These are phyloP conservation scores for Perccottus glenii DNA, from an alignment of 2,113 vertebrate species.

Conservation along the genomic window DNA sequence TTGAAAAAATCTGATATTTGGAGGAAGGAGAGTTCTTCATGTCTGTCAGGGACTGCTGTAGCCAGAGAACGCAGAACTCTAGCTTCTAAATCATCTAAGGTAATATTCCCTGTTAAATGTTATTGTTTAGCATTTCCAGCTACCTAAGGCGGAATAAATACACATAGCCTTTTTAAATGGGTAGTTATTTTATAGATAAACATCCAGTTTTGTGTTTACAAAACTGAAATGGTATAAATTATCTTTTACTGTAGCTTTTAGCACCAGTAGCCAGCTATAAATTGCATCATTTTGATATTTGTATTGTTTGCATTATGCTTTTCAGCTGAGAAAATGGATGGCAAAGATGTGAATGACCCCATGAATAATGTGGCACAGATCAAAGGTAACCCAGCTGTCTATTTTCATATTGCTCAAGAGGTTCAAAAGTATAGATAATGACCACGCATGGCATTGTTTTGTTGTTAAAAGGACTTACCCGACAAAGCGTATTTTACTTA, in stretches of 20 bases:
- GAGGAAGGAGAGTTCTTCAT: constrained; percentile 72
- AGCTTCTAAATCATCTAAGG: constrained; percentile 61
- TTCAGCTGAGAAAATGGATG: constrained; percentile 91
- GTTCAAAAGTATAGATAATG: constrained; percentile 28
- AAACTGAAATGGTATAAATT: constrained; percentile 8
- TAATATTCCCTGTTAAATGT: constrained; percentile 41
- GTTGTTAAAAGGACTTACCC: constrained; percentile 8
- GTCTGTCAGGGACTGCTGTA: constrained; percentile 73
- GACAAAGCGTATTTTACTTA: constrained; percentile 18
- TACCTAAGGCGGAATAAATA: background rate
- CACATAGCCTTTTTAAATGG: constrained; percentile 7
- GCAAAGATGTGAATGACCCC: constrained; percentile 89
- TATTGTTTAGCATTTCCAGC: constrained; percentile 14
- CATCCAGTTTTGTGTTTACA: constrained; percentile 43
- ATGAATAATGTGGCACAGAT: constrained; percentile 89
- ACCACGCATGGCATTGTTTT: constrained; percentile 27
- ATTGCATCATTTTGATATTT: constrained; percentile 4
- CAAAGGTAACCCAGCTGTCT: constrained; percentile 84
- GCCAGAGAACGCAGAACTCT: constrained; percentile 49
- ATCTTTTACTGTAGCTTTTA: background rate
- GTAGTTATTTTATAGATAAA: constrained; percentile 25
- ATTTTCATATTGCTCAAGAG: background rate
- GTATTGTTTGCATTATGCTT: background rate
- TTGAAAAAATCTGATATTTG: constrained; percentile 74
- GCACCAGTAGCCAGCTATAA: background rate